Percentiles rank a stretch among this genome's conserved stretches.
phyloP scores from a whole-genome alignment of 2,888 invertebrate species.

The Campoletis raptor region DNA sequence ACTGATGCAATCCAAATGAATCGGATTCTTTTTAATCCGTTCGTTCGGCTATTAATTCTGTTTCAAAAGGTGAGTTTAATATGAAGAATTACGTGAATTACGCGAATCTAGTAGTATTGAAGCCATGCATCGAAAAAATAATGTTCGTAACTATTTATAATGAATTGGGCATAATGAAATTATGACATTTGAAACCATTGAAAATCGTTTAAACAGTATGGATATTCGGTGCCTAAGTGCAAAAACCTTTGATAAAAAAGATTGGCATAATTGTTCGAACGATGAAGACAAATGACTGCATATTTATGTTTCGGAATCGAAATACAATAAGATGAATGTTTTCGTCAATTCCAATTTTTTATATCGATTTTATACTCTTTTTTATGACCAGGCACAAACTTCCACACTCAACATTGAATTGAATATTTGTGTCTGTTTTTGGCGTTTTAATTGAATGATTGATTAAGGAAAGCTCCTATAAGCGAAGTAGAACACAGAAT shows the following conservation, averaged over 20 bases:
- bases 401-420: background rate
- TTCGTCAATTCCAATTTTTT: background rate
- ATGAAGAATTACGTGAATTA: background rate
- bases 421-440: background rate
- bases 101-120: background rate
- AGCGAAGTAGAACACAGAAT: background rate
- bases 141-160: background rate
- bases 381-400: background rate
- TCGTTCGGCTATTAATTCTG: background rate
- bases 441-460: slow-evolving; percentile 55
- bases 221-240: background rate
- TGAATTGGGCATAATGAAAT: background rate
- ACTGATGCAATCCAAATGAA: background rate
- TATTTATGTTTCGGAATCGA: background rate
- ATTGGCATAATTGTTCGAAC: background rate
- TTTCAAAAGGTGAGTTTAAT: background rate
- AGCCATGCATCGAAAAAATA: background rate
- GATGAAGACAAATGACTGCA: background rate
- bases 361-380: background rate
- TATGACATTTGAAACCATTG: background rate
- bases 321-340: background rate
- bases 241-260: background rate
- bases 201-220: background rate
- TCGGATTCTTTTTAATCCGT: background rate
- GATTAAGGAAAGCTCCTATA: slow-evolving; percentile 35